Evolutionary conservation across 2,797 vertebrate genomes (phyloP).

Genomic region (Poecilia picta): DNA sequence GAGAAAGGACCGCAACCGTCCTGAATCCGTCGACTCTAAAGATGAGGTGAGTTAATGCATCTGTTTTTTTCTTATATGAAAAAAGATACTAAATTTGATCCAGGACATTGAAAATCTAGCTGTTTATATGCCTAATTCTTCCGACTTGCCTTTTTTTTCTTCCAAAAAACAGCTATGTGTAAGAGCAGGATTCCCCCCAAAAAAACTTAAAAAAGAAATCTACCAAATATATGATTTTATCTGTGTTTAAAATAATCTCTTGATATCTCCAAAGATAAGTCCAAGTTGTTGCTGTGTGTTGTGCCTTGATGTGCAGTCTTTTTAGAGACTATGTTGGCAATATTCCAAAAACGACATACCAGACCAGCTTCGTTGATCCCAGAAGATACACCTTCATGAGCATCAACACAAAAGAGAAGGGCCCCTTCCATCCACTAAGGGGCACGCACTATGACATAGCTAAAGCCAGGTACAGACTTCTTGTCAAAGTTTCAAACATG

Average conservation of each 20-base stretch:
- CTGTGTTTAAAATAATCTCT: neutral
- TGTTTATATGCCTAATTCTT: neutral
- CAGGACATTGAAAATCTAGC: neutral
- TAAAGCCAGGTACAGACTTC: constrained; percentile 31
- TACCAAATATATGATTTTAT: neutral
- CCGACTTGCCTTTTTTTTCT: neutral
- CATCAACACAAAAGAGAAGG: neutral
- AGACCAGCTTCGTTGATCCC: constrained; percentile 42
- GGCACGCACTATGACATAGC: neutral
- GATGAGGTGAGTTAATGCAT: constrained; percentile 31
- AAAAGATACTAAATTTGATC: neutral
- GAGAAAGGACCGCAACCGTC: neutral
- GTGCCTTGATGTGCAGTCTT: neutral
- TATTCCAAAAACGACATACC: constrained; percentile 34
- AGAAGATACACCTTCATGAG: neutral
- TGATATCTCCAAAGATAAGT: neutral
- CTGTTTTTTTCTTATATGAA: neutral
- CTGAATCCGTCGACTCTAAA: constrained; percentile 36
- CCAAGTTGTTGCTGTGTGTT: neutral
- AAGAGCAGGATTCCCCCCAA: neutral
- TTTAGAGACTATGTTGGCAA: too few species aligned
- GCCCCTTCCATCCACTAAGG: constrained; percentile 20
- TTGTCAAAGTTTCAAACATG: neutral
- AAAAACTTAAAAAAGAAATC: neutral
- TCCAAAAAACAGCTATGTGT: neutral